Evolutionary conservation across 1,140 invertebrate genomes (phyloP).

Genomic region (Acyrthosiphon pisum): DNA sequence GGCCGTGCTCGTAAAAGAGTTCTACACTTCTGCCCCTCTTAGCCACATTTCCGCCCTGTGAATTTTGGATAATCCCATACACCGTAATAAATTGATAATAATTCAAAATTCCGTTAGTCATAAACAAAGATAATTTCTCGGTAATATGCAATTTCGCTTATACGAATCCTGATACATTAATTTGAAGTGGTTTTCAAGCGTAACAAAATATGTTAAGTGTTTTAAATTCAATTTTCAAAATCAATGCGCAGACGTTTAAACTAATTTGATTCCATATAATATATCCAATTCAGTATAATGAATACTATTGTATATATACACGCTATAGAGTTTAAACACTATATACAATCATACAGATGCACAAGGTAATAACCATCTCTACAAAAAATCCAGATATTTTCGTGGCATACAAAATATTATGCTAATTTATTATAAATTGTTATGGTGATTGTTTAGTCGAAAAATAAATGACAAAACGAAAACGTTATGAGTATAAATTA

Average conservation of each 20-base stretch:
- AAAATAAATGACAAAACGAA: not conserved
- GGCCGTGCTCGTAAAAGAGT: constrained; percentile 41
- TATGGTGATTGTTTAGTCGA: not conserved
- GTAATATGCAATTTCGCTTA: not conserved
- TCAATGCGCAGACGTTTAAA: not conserved
- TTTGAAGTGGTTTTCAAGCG: not conserved
- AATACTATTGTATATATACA: not conserved
- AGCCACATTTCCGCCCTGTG: not conserved
- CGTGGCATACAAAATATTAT: not conserved
- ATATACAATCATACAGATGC: not conserved
- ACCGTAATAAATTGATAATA: constrained; percentile 49
- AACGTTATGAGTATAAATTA: no score
- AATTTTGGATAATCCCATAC: constrained; percentile 26
- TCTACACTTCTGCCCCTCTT: not conserved
- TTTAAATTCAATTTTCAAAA: not conserved
- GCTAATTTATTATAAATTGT: not conserved
- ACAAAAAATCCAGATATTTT: not conserved
- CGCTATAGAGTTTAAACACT: not conserved
- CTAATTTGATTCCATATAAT: not conserved
- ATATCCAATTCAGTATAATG: not conserved
- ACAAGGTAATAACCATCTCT: not conserved
- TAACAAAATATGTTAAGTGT: not conserved
- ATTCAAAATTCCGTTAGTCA: constrained; percentile 11
- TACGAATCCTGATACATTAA: not conserved
- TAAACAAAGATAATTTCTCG: not conserved